These are phyloP conservation scores for Sebastes schlegelii DNA, from an alignment of 2,113 vertebrate genomes.

Conservation along the genomic window DNA sequence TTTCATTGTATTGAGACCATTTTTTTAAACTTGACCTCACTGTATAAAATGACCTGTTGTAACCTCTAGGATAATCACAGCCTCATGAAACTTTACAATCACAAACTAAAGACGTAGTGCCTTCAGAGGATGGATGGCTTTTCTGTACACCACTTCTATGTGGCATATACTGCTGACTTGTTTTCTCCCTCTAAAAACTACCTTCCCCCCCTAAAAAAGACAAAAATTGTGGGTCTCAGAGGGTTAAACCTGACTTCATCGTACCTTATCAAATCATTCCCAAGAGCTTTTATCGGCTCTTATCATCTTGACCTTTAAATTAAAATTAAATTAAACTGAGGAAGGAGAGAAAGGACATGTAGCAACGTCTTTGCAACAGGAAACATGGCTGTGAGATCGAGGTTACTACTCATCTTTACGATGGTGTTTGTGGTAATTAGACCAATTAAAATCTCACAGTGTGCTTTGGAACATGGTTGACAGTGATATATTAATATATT, in stretches of 20 bases:
- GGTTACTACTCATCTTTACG: background rate
- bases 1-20: too few species aligned
- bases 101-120: too few species aligned
- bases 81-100: too few species aligned
- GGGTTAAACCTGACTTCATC: background rate
- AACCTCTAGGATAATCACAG: too few species aligned
- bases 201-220: too few species aligned
- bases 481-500: background rate
- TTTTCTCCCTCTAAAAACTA: too few species aligned
- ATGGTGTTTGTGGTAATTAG: background rate
- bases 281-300: background rate
- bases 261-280: background rate
- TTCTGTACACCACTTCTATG: too few species aligned
- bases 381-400: background rate
- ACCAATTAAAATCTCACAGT: background rate
- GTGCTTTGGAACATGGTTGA: background rate
- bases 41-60: too few species aligned
- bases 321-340: background rate
- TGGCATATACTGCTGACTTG: too few species aligned
- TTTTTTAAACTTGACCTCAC: too few species aligned
- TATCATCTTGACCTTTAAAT: slow-evolving; percentile 13
- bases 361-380: background rate
- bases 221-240: too few species aligned
- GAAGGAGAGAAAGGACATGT: background rate
- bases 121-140: too few species aligned